phyloP scores from a whole-genome alignment of 1,140 invertebrate genomes.

The Contarinia nasturtii region DNA sequence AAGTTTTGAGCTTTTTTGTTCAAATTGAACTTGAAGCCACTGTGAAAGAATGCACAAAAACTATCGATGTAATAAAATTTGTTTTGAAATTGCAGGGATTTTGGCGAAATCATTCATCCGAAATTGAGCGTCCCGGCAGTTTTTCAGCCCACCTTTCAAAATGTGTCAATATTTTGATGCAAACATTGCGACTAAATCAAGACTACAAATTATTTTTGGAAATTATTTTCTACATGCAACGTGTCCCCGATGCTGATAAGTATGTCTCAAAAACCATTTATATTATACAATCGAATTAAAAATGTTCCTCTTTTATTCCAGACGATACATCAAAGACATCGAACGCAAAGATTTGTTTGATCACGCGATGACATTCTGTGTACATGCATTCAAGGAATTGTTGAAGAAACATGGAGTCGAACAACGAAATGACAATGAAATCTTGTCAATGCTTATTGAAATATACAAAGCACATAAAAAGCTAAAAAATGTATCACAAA shows the following conservation, averaged over 20 bases:
- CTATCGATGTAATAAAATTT: no score
- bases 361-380: slow-evolving; percentile 6
- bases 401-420: slow-evolving; percentile 3
- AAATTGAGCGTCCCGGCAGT: slow-evolving; percentile 80
- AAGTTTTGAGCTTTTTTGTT: no score
- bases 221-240: slow-evolving; percentile 55
- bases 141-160: slow-evolving; percentile 82
- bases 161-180: slow-evolving; percentile 58
- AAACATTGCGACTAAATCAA: slow-evolving; percentile 55
- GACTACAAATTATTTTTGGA: slow-evolving; percentile 68
- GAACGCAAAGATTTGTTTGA: slow-evolving; percentile 9
- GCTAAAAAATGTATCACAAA: slow-evolving; percentile 9
- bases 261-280: slow-evolving; percentile 20
- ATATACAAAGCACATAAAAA: slow-evolving; percentile 11
- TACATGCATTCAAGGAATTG: slow-evolving; percentile 5
- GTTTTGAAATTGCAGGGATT: no score
- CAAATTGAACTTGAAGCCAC: no score
- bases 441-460: slow-evolving; percentile 8
- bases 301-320: neutral
- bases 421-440: slow-evolving; percentile 5
- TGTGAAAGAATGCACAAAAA: no score
- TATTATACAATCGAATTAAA: neutral
- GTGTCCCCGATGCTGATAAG: slow-evolving; percentile 66
- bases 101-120: slow-evolving; percentile 75
- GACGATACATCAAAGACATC: slow-evolving; percentile 9